Evolutionary conservation across 1,140 invertebrate species (phyloP).

Genomic region (Drosophila oshimai): DNA sequence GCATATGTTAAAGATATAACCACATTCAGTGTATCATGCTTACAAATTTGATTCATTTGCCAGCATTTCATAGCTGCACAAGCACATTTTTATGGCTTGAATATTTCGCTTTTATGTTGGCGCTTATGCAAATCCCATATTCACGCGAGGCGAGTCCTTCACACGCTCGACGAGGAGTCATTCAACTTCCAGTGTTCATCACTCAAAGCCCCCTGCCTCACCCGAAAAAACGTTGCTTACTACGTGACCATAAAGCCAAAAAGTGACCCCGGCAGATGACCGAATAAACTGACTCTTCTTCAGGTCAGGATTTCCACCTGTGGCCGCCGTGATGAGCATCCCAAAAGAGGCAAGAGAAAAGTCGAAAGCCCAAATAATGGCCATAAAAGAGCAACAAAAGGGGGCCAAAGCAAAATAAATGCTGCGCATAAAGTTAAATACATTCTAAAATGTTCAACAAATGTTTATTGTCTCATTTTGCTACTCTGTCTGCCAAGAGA

Average conservation of each 20-base stretch:
- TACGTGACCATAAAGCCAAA: conserved; percentile 68
- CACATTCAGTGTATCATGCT: not conserved
- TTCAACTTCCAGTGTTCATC: conserved; percentile 34
- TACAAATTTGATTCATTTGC: conserved; percentile 29
- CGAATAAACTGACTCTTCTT: conserved; percentile 14
- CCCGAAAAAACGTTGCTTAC: conserved; percentile 8
- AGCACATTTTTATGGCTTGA: conserved; percentile 2
- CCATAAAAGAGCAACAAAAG: conserved; percentile 42
- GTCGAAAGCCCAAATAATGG: conserved; percentile 18
- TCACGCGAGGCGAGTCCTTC: conserved; percentile 2
- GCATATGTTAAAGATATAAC: not conserved
- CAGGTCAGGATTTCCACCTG: conserved; percentile 51
- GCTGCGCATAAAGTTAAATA: conserved; percentile 46
- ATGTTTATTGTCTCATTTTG: conserved; percentile 17
- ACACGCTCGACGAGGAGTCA: conserved; percentile 18
- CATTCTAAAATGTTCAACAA: conserved; percentile 26
- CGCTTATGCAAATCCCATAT: conserved; percentile 38
- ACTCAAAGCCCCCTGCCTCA: not conserved
- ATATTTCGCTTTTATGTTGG: conserved; percentile 22
- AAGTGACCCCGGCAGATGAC: conserved; percentile 56
- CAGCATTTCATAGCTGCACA: not conserved
- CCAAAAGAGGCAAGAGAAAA: not conserved
- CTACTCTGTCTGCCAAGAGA: not conserved
- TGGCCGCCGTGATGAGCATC: conserved; percentile 31
- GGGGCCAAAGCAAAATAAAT: conserved; percentile 3